phyloP scores from a whole-genome alignment of 2,113 vertebrate species.

The Cyanoderma ruficeps region DNA sequence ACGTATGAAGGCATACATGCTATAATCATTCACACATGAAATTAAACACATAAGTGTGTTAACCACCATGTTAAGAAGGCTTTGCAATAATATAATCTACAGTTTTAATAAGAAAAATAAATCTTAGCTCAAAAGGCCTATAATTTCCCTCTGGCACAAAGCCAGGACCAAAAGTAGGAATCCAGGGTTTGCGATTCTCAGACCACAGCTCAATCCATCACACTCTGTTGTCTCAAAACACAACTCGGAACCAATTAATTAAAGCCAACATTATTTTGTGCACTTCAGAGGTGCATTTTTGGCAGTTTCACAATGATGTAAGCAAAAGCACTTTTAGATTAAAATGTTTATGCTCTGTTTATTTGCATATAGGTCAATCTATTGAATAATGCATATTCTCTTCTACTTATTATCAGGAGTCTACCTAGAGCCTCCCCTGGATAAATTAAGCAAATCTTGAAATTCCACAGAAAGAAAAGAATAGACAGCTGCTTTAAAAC shows the following conservation, averaged over 20 bases:
- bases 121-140: not conserved
- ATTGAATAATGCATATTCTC: not conserved
- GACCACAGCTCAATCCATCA: not conserved
- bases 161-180: not conserved
- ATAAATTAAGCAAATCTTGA: constrained; percentile 8
- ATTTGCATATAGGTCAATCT: constrained; percentile 5
- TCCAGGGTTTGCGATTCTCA: not conserved
- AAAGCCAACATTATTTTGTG: not conserved
- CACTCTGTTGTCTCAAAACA: not conserved
- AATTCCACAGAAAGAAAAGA: not conserved
- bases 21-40: rapidly evolving
- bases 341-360: not conserved
- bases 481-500: not conserved
- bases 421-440: not conserved
- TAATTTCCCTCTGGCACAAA: not conserved
- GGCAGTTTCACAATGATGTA: not conserved
- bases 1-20: rapidly evolving
- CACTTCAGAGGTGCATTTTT: not conserved
- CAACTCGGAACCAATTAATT: not conserved
- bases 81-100: not conserved
- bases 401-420: not conserved
- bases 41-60: rapidly evolving
- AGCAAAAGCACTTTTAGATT: not conserved
- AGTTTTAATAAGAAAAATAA: not conserved
- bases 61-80: not conserved